These are phyloP conservation scores for Gadus chalcogrammus DNA, from an alignment of 2,113 vertebrate species.

Conservation along the genomic window DNA sequence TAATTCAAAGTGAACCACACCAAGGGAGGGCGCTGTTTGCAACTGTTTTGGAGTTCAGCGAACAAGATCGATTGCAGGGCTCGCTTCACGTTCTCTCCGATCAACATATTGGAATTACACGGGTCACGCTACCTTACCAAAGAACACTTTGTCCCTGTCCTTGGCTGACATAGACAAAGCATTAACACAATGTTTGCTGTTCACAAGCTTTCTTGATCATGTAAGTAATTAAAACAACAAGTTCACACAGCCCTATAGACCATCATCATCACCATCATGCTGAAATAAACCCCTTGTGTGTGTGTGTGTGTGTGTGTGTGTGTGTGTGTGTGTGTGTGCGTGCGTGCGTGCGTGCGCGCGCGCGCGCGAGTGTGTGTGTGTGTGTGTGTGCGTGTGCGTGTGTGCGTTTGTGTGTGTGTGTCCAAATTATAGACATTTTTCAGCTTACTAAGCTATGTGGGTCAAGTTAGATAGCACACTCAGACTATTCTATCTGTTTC, in stretches of 20 bases:
- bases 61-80: conserved; percentile 14
- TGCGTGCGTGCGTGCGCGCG: background rate
- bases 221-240: conserved; percentile 58
- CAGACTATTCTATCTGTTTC: background rate
- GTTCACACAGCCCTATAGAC: conserved; percentile 37
- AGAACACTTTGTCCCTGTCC: conserved; percentile 42
- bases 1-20: background rate
- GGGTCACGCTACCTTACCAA: conserved; percentile 56
- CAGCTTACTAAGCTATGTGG: background rate
- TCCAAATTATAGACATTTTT: background rate
- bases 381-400: background rate
- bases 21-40: conserved; percentile 66
- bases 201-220: conserved; percentile 65
- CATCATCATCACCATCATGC: conserved; percentile 32
- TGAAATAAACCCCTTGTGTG: conserved; percentile 13
- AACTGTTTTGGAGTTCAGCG: conserved; percentile 5
- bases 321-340: background rate
- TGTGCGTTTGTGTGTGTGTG: background rate
- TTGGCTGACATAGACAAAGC: conserved; percentile 59
- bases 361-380: background rate
- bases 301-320: background rate
- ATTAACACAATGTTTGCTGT: conserved; percentile 59
- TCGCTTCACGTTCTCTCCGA: conserved; percentile 41
- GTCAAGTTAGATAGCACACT: background rate
- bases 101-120: conserved; percentile 59